Conservation (phyloP, 1,140 invertebrate species). For the Octopus sinensis region DNA sequence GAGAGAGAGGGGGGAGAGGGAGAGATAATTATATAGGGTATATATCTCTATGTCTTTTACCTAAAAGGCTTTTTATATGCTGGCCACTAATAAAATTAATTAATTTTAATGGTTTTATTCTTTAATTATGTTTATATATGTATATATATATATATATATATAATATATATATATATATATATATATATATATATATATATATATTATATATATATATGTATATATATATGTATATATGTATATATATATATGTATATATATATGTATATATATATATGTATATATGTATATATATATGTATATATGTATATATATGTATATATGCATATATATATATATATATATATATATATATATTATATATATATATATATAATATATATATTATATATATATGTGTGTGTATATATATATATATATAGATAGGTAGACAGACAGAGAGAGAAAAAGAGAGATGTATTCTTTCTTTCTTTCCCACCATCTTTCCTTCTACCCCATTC, state of each 20-base stretch:
- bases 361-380: background rate
- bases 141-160: background rate
- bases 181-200: background rate
- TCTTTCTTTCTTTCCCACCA: too few species aligned
- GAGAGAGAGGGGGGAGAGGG: too few species aligned
- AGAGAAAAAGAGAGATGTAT: too few species aligned
- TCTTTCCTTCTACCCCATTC: too few species aligned
- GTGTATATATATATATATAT: constrained; percentile 1
- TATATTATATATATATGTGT: background rate
- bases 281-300: background rate
- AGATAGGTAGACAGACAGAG: background rate
- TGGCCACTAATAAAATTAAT: background rate
- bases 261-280: background rate
- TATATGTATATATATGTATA: background rate
- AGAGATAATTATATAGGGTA: too few species aligned
- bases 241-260: constrained; percentile 4
- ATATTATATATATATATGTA: background rate
- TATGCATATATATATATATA: background rate
- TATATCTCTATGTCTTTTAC: too few species aligned
- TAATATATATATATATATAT: constrained; percentile 2
- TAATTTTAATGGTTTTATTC: background rate
- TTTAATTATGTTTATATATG: background rate
- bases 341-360: background rate
- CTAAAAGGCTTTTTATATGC: too few species aligned
- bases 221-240: background rate